Evolutionary conservation across 2,113 vertebrate species (phyloP).

Genomic region (Anhinga anhinga): DNA sequence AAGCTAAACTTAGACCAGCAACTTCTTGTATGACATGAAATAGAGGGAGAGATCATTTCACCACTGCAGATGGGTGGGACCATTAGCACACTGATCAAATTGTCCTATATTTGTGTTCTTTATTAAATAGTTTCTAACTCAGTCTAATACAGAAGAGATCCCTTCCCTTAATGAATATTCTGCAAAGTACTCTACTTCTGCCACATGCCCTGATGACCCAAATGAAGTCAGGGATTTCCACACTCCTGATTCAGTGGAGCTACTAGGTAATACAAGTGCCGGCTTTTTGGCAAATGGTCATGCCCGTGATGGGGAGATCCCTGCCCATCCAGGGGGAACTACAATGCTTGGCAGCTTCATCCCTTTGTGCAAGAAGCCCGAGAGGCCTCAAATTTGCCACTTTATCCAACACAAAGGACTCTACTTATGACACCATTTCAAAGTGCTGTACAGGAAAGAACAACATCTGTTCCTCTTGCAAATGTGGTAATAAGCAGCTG

Average conservation of each 20-base stretch:
- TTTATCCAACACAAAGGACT: background rate
- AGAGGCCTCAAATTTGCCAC: background rate
- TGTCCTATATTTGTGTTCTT: background rate
- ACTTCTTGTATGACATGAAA: background rate
- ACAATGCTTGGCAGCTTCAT: background rate
- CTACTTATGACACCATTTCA: background rate
- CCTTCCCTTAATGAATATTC: background rate
- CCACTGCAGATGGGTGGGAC: rapidly evolving
- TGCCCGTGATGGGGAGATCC: background rate
- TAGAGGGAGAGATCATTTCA: background rate
- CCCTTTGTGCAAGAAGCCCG: background rate
- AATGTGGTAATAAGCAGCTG: background rate
- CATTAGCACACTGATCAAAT: background rate
- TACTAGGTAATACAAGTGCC: background rate
- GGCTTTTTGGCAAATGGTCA: background rate
- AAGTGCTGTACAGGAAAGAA: background rate
- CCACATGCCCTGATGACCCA: background rate
- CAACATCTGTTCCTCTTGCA: background rate
- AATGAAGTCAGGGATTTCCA: background rate
- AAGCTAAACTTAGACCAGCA: background rate
- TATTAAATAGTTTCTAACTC: background rate
- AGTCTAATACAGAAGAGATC: background rate
- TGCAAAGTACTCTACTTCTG: background rate
- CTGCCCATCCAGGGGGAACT: background rate
- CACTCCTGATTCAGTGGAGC: background rate